phyloP scores from a whole-genome alignment of 2,113 vertebrate species.

The Elephantulus edwardii region DNA sequence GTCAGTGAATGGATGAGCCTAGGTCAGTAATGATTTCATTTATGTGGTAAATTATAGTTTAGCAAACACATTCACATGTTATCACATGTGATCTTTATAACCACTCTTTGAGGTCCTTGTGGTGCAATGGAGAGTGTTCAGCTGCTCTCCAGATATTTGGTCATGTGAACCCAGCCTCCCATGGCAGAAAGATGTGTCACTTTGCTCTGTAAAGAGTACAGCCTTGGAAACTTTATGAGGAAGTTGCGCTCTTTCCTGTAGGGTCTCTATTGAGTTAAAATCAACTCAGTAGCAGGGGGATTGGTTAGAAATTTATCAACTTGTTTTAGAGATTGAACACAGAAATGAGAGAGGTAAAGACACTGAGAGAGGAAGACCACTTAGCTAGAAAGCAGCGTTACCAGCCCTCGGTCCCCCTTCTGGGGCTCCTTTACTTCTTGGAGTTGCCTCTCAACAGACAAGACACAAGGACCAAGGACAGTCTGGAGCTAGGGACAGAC shows the following conservation, averaged over 20 bases:
- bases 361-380: neutral
- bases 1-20: neutral
- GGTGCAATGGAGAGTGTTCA: neutral
- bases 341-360: neutral
- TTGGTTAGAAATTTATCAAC: neutral
- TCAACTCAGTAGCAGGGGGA: neutral
- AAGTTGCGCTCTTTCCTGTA: neutral
- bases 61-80: neutral
- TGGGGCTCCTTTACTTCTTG: neutral
- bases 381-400: neutral
- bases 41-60: slow-evolving; percentile 16
- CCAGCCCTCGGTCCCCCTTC: neutral
- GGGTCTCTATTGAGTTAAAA: neutral
- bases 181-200: neutral
- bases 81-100: neutral
- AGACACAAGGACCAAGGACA: neutral
- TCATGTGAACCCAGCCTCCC: neutral
- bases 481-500: neutral
- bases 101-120: neutral
- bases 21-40: neutral
- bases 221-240: neutral
- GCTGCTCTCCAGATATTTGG: neutral
- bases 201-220: neutral
- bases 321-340: slow-evolving; percentile 5
- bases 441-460: neutral